phyloP scores from a whole-genome alignment of 2,888 invertebrate genomes.

The Nephrotoma appendiculata region DNA sequence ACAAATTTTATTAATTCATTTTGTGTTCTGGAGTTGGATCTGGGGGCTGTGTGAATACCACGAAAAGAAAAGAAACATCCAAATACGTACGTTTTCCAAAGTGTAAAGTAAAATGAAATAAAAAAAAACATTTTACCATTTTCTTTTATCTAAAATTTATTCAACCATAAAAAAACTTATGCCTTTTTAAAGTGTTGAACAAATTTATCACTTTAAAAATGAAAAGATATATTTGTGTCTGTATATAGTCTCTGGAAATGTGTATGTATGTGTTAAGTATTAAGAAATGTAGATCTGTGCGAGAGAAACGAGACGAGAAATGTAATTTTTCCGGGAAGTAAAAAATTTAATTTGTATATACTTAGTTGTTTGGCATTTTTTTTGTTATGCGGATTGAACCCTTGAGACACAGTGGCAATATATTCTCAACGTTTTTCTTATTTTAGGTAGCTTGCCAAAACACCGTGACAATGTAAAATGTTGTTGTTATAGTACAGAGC shows the following conservation, averaged over 20 bases:
- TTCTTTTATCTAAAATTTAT: not conserved
- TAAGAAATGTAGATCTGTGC: not conserved
- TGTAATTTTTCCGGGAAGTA: not conserved
- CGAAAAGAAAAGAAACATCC: not conserved
- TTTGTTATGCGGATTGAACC: too few species aligned
- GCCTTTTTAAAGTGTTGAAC: not conserved
- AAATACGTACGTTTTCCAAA: not conserved
- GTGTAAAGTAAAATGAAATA: not conserved
- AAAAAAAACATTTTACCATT: not conserved
- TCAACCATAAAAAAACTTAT: not conserved
- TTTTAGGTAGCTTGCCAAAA: too few species aligned
- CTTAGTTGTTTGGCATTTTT: too few species aligned
- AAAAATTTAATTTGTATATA: not conserved
- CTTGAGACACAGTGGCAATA: too few species aligned
- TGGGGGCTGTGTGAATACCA: not conserved
- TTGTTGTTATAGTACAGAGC: too few species aligned
- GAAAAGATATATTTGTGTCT: not conserved
- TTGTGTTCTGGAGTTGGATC: not conserved
- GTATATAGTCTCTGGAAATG: not conserved
- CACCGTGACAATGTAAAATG: too few species aligned
- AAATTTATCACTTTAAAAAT: not conserved
- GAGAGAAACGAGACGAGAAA: not conserved
- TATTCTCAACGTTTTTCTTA: too few species aligned
- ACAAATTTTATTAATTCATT: not conserved
- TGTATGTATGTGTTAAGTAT: not conserved